A percentile compares a stretch with the other conserved stretches of the same genome.
Evolutionary conservation across 2,113 vertebrate genomes (phyloP).

Genomic region (Phylloscopus trochiloides): DNA sequence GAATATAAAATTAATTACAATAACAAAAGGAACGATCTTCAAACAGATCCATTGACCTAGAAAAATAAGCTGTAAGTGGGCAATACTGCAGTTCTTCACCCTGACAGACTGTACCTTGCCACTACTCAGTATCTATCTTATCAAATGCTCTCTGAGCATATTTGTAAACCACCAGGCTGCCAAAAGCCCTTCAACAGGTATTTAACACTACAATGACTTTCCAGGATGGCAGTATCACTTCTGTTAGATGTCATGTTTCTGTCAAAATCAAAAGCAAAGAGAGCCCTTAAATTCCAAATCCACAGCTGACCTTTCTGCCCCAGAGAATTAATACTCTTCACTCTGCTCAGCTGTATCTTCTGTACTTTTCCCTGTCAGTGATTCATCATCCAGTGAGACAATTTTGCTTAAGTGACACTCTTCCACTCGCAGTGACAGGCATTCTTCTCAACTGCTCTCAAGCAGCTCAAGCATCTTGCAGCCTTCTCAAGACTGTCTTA

Average conservation of each 20-base stretch:
- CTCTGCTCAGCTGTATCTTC: background rate
- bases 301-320: background rate
- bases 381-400: background rate
- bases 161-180: background rate
- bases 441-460: background rate
- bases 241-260: background rate
- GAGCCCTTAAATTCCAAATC: background rate
- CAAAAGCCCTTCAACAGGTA: slow-evolving; percentile 28
- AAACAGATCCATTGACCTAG: background rate
- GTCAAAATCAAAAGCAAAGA: background rate
- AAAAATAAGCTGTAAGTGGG: background rate
- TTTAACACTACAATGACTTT: slow-evolving; percentile 12
- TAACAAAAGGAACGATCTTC: background rate
- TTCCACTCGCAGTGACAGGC: background rate
- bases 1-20: background rate
- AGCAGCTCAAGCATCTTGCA: background rate
- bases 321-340: background rate
- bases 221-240: background rate
- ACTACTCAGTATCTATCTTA: background rate
- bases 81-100: background rate
- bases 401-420: background rate
- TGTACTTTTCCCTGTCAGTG: background rate
- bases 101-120: background rate
- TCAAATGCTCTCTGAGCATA: background rate
- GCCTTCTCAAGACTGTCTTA: background rate